Evolutionary conservation across 2,888 invertebrate species (phyloP).

Genomic region (Brachycybe producta): DNA sequence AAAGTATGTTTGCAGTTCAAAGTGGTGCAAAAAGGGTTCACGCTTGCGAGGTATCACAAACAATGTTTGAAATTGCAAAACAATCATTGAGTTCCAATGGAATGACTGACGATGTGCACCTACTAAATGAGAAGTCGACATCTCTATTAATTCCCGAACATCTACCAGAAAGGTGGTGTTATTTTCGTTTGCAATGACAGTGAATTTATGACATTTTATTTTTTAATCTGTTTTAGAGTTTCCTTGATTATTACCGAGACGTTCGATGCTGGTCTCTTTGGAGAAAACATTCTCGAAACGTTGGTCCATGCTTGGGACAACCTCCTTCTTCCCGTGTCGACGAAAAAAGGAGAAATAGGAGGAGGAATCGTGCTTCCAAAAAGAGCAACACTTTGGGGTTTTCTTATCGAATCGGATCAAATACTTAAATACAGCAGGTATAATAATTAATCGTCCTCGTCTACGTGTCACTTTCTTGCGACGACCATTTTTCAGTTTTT

Average conservation of each 20-base stretch:
- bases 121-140: slow-evolving; percentile 49
- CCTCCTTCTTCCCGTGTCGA: slow-evolving; percentile 31
- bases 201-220: slow-evolving; percentile 3
- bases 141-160: slow-evolving; percentile 41
- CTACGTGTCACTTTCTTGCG: not conserved
- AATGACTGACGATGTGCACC: slow-evolving; percentile 34
- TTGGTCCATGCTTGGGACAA: slow-evolving; percentile 54
- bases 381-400: slow-evolving; percentile 42
- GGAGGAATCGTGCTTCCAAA: slow-evolving; percentile 32
- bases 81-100: slow-evolving; percentile 42
- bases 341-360: no score
- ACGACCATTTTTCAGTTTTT: not conserved
- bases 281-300: slow-evolving; percentile 55
- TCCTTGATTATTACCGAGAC: slow-evolving; percentile 59
- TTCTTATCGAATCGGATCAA: slow-evolving; percentile 45
- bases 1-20: slow-evolving; percentile 48
- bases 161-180: slow-evolving; percentile 44
- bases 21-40: slow-evolving; percentile 43
- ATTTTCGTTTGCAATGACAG: slow-evolving; percentile 21
- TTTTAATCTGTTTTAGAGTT: slow-evolving; percentile 37
- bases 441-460: slow-evolving; percentile 13
- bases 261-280: slow-evolving; percentile 66
- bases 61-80: slow-evolving; percentile 49
- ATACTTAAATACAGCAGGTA: slow-evolving; percentile 41
- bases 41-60: slow-evolving; percentile 53